Evolutionary conservation across 37 sponge, comb jelly and placozoan species (phyloP), one percentile per base, ranked within the genome.

Genomic region (Haliclona indistincta): DNA sequence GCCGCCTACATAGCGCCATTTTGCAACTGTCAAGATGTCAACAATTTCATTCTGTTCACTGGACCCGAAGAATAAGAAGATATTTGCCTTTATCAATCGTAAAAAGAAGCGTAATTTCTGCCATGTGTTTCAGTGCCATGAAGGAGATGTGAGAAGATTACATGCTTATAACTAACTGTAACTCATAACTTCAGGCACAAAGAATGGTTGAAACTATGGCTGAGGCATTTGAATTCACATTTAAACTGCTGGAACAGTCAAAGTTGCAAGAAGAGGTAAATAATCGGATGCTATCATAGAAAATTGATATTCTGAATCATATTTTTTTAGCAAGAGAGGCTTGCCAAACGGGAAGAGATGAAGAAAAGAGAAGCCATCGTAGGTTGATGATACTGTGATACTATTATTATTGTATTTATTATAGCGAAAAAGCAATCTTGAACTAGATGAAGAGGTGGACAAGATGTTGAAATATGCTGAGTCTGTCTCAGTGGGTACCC

Each of bases 1-100:
- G 17, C 8, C 26, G 63, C 10, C 8, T 61, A 61, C 63, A n/a
- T 51, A 86, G 84, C 42, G 38, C 40, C 92, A 92, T 30, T 88
- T 80, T 64, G 94, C 94, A 3, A 88, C 86, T 13, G 89, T 93
- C 26, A 93, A 85, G 56, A 81, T 93, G 34, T 78, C 89, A 0
- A 88, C 86, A 43, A 82, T 93, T n/a, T 93, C 94, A 37, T 93
- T 93, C 74, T 93, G 94, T 49, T 85, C 94, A 38, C 70, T 93
- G 61, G 94, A 93, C 54, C 89, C 89, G 4, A 84, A 88, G 54
- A 88, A 88, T 67, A 68, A 74, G 56, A 81, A 84, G 70, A 33
- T 93, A 32, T 93, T 93, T 81, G 94, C 94, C 43, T 93, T 93
- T 51, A 93, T 93, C 8, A 93, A 93, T 55, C 77, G 83, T 10